Percentiles rank a stretch among this genome's conserved stretches.
These are phyloP conservation scores for Champsocephalus esox DNA, from an alignment of 2,797 vertebrate genomes.

Conservation along the genomic window DNA sequence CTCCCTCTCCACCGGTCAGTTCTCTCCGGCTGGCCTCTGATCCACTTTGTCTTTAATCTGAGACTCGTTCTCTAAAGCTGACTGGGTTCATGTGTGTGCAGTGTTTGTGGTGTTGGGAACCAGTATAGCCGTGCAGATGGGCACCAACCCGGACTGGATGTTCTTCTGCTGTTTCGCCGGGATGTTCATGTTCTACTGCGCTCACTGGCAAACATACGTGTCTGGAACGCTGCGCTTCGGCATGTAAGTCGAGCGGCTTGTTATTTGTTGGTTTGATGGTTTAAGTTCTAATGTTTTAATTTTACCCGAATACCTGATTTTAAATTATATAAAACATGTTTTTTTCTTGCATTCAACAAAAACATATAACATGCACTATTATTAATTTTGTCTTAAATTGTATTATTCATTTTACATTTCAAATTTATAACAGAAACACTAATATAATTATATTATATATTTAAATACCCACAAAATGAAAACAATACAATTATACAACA, in stretches of 20 bases:
- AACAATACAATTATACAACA: neutral
- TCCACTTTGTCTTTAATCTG: neutral
- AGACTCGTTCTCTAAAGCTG: neutral
- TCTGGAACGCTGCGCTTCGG: constrained; percentile 96
- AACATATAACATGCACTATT: neutral
- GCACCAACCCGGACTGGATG: constrained; percentile 99
- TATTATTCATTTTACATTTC: neutral
- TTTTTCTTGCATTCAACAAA: neutral
- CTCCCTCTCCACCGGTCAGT: constrained; percentile 95
- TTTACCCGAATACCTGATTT: neutral
- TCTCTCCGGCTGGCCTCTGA: neutral
- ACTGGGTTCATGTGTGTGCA: constrained; percentile 61
- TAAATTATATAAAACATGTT: neutral
- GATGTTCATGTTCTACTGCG: constrained; percentile 99
- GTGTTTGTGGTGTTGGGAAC: constrained; percentile 98
- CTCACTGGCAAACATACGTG: constrained; percentile 99
- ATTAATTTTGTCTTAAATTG: neutral
- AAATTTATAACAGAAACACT: neutral
- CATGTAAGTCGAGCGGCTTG: constrained; percentile 89
- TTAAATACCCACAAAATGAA: neutral
- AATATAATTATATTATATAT: neutral
- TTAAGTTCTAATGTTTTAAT: neutral
- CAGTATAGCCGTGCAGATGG: constrained; percentile 96
- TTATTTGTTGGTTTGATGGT: neutral
- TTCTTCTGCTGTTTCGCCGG: constrained; percentile 99